phyloP scores from a whole-genome alignment of 2,113 vertebrate genomes.

The Raphicerus campestris region DNA sequence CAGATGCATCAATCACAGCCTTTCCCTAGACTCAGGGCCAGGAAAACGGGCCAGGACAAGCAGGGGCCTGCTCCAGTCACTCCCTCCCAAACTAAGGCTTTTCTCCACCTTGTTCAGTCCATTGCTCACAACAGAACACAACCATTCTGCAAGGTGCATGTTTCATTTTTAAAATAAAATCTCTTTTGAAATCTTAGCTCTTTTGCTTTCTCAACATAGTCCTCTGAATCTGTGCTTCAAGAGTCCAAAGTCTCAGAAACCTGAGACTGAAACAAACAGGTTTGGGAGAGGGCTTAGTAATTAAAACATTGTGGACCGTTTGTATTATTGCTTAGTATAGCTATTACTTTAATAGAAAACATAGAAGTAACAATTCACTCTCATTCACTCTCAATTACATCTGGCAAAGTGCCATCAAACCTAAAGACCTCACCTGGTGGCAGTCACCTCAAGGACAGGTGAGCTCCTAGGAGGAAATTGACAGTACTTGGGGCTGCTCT shows the following conservation, averaged over 20 bases:
- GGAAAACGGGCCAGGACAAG: background rate
- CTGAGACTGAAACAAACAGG: background rate
- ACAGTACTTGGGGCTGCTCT: background rate
- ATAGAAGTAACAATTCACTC: background rate
- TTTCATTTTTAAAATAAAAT: conserved; percentile 14
- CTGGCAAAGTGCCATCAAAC: background rate
- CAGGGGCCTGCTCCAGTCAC: background rate
- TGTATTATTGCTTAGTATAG: background rate
- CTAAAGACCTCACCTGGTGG: background rate
- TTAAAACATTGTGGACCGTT: background rate
- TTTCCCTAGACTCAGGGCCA: background rate
- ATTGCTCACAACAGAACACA: background rate
- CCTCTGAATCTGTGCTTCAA: background rate
- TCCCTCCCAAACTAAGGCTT: background rate
- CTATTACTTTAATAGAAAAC: background rate
- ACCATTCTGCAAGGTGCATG: background rate
- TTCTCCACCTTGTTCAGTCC: background rate
- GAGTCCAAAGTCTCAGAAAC: background rate
- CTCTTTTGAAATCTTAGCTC: background rate
- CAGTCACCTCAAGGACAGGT: background rate
- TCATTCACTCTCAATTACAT: background rate
- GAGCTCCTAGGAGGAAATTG: background rate
- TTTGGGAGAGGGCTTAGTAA: background rate
- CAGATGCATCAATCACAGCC: background rate
- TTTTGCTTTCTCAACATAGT: background rate